A percentile compares a stretch with the other conserved stretches of the same genome.
These are phyloP conservation scores for Eulemur mongoz DNA, from an alignment of 2,797 vertebrate genomes.

Conservation along the genomic window DNA sequence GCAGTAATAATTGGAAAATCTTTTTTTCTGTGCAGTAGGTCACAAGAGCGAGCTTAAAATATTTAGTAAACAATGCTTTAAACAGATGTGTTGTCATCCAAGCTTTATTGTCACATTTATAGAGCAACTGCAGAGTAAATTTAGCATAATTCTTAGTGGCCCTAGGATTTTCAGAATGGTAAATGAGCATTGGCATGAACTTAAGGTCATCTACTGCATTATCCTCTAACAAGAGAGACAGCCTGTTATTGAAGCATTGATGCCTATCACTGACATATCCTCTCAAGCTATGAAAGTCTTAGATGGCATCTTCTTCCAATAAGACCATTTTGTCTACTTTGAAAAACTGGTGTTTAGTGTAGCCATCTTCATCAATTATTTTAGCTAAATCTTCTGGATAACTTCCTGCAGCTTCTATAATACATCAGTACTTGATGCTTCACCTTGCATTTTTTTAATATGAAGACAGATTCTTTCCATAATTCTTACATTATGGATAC, in stretches of 20 bases:
- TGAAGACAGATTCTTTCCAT: background rate
- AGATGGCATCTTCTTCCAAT: background rate
- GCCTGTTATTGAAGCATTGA: background rate
- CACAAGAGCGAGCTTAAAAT: background rate
- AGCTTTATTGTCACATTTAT: background rate
- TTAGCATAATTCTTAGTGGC: background rate
- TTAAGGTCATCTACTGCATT: background rate
- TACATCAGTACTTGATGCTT: background rate
- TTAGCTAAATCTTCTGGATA: background rate
- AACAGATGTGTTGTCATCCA: background rate
- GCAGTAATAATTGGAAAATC: background rate
- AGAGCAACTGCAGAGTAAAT: background rate
- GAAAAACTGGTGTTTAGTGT: background rate
- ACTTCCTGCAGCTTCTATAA: background rate
- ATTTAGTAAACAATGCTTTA: background rate
- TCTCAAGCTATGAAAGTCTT: background rate
- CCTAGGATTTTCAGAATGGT: background rate
- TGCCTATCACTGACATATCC: background rate
- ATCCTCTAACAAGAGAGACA: background rate
- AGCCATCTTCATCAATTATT: background rate
- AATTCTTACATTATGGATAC: background rate
- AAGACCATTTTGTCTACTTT: background rate
- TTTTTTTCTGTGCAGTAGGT: background rate
- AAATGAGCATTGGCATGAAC: background rate
- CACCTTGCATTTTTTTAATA: background rate